Base-by-base conservation (phyloP, 2,888 invertebrate species). In the Luperina testacea region DNA sequence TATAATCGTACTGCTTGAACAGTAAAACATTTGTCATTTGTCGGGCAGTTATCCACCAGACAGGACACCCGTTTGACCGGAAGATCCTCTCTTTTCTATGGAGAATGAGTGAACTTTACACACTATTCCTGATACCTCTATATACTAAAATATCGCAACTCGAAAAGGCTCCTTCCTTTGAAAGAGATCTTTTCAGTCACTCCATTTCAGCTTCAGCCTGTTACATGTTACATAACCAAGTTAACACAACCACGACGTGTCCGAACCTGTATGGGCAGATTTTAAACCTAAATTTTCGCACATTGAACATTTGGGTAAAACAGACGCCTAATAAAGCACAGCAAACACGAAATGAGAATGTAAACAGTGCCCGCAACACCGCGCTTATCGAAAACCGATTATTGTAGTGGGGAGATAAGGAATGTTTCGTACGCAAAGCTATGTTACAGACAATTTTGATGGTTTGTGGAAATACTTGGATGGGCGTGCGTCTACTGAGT, bases 381-480 rank as follows among this genome's bases (percentile, higher is more conserved):
- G 64, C 77, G 82, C 80, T 81, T 89, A 88, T 88, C 78, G 81
- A 88, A 89, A 88, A 88, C 88, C 84, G 82, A 88, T 88, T 86
- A 86, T 86, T 80, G 63, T 84, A 88, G 88, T 88, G 89, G 85
- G 79, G 81, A 76, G 32, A 11, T 45, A 57, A 72, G 32, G 74
- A 15, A 38, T 38, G 42, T 71, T 45, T 27, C 38, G 80, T 42
- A n/a, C 11, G 48, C 48, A 53, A 79, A 64, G 68, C 48, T 71
- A 67, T 42, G 38, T 48, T n/a, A 64, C 9, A 8, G 27, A 27
- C 17, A 17, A 8, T 17, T 27, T 63, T 17, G 13, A 13, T 59
- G 6, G 13, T n/a, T 59, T n/a, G 24, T 13, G 59, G n/a, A 5
- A 59, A 59, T 59, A n/a, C n/a, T 59, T 13, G n/a, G 59, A n/a